Evolutionary conservation across 1,140 invertebrate species (phyloP), one percentile per base, ranked within the genome.

Genomic region (Drosophila obscura): DNA sequence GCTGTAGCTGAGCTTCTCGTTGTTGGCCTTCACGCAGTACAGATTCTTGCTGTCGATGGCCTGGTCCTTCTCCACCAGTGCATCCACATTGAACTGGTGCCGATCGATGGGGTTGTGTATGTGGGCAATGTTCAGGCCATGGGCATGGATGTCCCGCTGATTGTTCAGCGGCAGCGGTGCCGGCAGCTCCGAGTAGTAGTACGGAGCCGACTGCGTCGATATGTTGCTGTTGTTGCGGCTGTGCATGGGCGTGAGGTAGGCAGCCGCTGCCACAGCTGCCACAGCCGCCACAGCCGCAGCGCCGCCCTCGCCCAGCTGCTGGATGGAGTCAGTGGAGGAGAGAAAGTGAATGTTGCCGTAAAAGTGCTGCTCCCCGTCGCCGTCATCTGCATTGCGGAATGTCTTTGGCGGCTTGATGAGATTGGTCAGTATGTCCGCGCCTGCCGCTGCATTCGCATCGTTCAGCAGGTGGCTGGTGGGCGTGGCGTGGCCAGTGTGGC

Each of bases 101-200:
- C 93, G 56, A 92, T 91, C 93, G 89, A 97, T 96, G 3, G 95
- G 95, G 91, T 97, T 97, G 39, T 96, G 95, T 74, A 96, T 96
- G 67, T 95, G 94, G 5, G 95, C 95, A 53, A 96, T 95, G 93
- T 93, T 96, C 95, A 90, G 94, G 94, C 68, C 94, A 91, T 61
- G 92, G 80, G 83, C 93, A 13, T 91, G 84, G 2, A 92, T 82
- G 15, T 93, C 93, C 51, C 95, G 92, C 89, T 96, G 95, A 91
- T 96, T 96, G 73, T 96, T 96, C n/a, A 95, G 79, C 5, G 19
- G 19, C 19, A 83, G 74, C 1, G 78, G 61, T 0, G 67, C 68
- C 0, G 87, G 58, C n/a, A 91, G 9, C 91, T 97, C 96, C 0
- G 96, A 97, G 92, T 97, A 97, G 83, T 97, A 97, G 87, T 97